Conservation (phyloP, 2,888 invertebrate genomes). For the Horisme vitalbata region DNA sequence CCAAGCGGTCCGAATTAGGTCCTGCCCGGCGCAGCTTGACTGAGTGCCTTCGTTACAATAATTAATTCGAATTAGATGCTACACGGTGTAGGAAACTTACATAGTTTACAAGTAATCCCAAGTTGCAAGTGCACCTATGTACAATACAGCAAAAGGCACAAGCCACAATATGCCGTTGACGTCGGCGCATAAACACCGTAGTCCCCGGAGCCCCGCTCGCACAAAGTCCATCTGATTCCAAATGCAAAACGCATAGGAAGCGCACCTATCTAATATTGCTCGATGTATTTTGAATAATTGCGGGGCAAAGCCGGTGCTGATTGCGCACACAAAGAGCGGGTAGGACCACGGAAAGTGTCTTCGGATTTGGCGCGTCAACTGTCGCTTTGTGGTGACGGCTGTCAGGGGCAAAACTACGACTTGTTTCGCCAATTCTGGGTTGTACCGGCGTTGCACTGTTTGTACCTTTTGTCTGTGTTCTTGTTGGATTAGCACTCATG, state of each 20-base stretch:
- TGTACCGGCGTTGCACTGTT: conserved; percentile 13
- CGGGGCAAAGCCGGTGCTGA: conserved; percentile 64
- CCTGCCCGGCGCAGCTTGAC: not conserved
- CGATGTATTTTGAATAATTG: conserved; percentile 82
- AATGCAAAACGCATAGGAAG: conserved; percentile 79
- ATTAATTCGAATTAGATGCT: conserved; percentile 11
- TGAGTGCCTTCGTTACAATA: conserved; percentile 15
- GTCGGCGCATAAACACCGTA: conserved; percentile 62
- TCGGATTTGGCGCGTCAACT: conserved; percentile 48
- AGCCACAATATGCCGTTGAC: conserved; percentile 64
- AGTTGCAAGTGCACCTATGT: conserved; percentile 20
- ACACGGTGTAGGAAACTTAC: not conserved
- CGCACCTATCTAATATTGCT: conserved; percentile 80
- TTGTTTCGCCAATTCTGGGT: conserved; percentile 28
- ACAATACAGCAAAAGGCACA: conserved; percentile 68
- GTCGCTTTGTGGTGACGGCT: conserved; percentile 31
- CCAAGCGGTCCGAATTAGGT: conserved; percentile 10
- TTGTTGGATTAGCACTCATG: conserved; percentile 12
- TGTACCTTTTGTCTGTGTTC: conserved; percentile 17
- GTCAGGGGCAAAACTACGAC: conserved; percentile 29
- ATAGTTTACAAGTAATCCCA: not conserved
- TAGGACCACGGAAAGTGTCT: conserved; percentile 64
- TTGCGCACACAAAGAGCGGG: conserved; percentile 70
- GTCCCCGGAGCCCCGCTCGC: conserved; percentile 58
- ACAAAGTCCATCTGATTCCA: conserved; percentile 78